Evolutionary conservation across 2,113 vertebrate genomes (phyloP).

Genomic region (Megaptera novaeangliae): DNA sequence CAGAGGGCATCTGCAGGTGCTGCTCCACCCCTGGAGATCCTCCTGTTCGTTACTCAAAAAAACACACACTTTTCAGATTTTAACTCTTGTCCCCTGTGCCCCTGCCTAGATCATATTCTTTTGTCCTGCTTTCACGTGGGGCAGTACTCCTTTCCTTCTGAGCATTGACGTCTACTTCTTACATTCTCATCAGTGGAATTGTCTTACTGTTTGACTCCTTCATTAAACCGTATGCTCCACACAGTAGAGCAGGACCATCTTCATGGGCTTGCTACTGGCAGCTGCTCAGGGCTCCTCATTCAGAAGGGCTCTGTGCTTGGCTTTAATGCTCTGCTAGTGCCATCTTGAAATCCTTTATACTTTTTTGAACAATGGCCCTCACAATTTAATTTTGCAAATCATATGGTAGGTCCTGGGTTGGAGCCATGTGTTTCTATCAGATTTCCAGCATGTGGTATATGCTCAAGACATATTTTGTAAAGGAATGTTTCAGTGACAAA

Average conservation of each 20-base stretch:
- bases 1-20: neutral
- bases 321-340: neutral
- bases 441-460: neutral
- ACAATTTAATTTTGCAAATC: neutral
- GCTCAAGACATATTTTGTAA: neutral
- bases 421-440: neutral
- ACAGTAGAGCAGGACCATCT: accelerated
- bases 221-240: neutral
- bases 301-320: neutral
- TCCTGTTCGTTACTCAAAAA: neutral
- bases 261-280: accelerated
- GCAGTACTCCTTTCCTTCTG: neutral
- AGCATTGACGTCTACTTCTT: neutral
- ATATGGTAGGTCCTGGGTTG: neutral
- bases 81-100: too few relatives aligned
- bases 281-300: accelerated
- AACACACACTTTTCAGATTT: too few relatives aligned
- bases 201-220: neutral
- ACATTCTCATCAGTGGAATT: neutral
- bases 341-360: neutral
- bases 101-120: neutral
- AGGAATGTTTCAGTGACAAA: neutral
- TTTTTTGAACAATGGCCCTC: neutral
- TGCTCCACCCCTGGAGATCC: accelerated
- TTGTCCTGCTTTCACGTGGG: neutral